phyloP scores from a whole-genome alignment of 2,888 invertebrate species.

The Bruchidius siliquastri region DNA sequence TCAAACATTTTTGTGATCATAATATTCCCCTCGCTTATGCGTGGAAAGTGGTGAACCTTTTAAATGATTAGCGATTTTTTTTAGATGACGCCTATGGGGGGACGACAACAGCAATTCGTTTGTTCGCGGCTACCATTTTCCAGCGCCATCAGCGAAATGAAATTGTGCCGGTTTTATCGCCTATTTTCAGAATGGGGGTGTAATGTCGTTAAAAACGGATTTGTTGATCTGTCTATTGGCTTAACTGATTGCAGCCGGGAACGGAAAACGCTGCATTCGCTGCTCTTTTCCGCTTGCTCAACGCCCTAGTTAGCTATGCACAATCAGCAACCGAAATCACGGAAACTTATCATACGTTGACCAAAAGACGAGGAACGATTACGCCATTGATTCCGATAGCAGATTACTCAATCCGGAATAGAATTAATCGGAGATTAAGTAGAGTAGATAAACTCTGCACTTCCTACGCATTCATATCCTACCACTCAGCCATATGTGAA shows the following conservation, averaged over 20 bases:
- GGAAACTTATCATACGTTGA: background rate
- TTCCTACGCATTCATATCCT: too few relatives aligned
- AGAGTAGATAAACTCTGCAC: too few relatives aligned
- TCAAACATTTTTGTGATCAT: too few relatives aligned
- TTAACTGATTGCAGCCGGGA: background rate
- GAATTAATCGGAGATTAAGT: too few relatives aligned
- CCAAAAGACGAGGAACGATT: too few relatives aligned
- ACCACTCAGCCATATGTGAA: too few relatives aligned
- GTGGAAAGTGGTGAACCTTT: too few relatives aligned
- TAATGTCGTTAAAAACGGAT: constrained; percentile 37
- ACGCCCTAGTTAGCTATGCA: background rate
- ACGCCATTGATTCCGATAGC: too few relatives aligned
- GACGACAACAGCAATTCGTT: constrained; percentile 19
- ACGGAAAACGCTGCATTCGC: background rate
- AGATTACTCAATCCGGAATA: too few relatives aligned
- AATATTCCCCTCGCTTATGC: too few relatives aligned
- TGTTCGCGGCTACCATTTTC: constrained; percentile 22
- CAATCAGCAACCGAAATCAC: background rate
- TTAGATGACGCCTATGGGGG: background rate
- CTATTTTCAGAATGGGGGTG: constrained; percentile 37
- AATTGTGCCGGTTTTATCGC: constrained; percentile 34
- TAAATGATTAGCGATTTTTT: too few relatives aligned
- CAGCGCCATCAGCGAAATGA: constrained; percentile 34
- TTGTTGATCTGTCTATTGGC: constrained; percentile 13
- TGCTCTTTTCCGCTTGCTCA: background rate